A percentile compares a stretch with the other conserved stretches of the same genome.
phyloP scores from a whole-genome alignment of 2,797 vertebrate genomes.

The Anniella stebbinsi region DNA sequence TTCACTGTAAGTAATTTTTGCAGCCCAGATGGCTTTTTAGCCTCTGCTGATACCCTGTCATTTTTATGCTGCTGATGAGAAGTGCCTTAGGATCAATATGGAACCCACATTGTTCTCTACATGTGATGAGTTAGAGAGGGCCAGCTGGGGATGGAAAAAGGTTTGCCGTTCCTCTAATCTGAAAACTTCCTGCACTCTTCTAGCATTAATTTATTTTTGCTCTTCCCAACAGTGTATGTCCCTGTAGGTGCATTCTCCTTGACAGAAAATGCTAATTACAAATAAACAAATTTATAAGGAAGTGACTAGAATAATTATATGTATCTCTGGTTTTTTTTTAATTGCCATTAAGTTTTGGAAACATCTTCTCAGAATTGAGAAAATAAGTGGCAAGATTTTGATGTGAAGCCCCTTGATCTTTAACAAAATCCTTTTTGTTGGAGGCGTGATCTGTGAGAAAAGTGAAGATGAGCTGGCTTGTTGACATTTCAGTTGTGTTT shows the following conservation, averaged over 20 bases:
- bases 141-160: not conserved
- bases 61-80: not conserved
- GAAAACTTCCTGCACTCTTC: not conserved
- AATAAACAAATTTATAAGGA: slow-evolving; percentile 8
- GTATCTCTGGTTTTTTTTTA: slow-evolving; percentile 33
- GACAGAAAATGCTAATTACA: slow-evolving; percentile 40
- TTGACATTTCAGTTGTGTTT: slow-evolving; percentile 24
- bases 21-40: not conserved
- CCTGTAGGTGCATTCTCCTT: not conserved
- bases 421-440: slow-evolving; percentile 22
- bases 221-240: not conserved
- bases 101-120: not conserved
- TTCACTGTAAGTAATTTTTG: not conserved
- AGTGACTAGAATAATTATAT: not conserved
- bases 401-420: slow-evolving; percentile 25
- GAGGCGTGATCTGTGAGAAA: not conserved
- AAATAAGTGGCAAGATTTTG: slow-evolving; percentile 1
- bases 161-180: not conserved
- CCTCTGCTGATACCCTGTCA: not conserved
- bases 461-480: not conserved
- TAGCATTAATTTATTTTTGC: not conserved
- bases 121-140: not conserved
- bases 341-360: slow-evolving; percentile 33
- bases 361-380: slow-evolving; percentile 32
- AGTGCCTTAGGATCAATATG: not conserved